These are phyloP conservation scores for Calypte anna DNA, from an alignment of 2,113 vertebrate species.

Conservation along the genomic window DNA sequence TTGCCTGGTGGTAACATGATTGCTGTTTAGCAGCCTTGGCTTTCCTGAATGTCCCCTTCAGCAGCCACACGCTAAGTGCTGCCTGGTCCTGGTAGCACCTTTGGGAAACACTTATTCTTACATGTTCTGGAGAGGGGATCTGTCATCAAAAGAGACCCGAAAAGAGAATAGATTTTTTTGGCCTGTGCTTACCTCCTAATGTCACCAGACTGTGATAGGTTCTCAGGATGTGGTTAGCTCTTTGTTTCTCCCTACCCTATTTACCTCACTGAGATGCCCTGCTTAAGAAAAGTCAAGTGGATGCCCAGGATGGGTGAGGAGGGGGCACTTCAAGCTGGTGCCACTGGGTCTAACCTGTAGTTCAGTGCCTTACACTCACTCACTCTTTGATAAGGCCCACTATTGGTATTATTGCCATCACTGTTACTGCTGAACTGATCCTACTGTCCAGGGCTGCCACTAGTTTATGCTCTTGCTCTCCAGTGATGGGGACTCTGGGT, in stretches of 20 bases:
- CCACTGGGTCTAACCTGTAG: background rate
- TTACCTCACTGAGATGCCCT: background rate
- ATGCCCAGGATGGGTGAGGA: background rate
- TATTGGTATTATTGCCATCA: background rate
- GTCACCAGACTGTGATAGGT: background rate
- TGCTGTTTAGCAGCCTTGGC: background rate
- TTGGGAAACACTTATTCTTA: background rate
- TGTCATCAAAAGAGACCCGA: background rate
- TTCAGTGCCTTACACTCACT: background rate
- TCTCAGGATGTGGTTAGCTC: background rate
- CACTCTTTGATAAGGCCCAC: background rate
- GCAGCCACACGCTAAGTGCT: background rate
- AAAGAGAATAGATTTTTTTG: background rate
- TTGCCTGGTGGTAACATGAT: accelerated
- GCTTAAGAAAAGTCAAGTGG: background rate
- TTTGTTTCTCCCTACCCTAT: background rate
- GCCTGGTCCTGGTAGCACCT: background rate
- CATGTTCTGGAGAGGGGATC: background rate
- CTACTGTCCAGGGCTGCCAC: background rate
- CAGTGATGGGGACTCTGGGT: background rate
- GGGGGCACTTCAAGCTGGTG: background rate
- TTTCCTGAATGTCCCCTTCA: background rate
- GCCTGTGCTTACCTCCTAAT: background rate
- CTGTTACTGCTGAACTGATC: background rate
- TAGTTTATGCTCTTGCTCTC: background rate